Conservation (phyloP, 2,888 invertebrate genomes). For the Leptopilina drosophilae region DNA sequence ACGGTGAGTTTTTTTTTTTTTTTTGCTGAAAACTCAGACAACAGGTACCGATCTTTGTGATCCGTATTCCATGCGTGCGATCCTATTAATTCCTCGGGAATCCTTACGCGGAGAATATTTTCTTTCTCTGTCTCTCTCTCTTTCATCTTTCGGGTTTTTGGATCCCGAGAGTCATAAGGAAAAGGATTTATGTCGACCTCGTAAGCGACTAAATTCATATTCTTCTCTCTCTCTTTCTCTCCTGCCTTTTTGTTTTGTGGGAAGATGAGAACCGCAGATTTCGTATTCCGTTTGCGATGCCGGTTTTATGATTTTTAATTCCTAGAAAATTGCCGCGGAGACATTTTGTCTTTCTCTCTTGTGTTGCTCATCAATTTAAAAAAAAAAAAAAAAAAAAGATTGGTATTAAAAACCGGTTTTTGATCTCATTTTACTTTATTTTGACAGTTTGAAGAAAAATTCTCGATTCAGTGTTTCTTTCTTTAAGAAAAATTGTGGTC, state of each 20-base stretch:
- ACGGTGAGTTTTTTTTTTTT: conserved; percentile 47
- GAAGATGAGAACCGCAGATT: conserved; percentile 46
- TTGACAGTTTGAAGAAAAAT: conserved; percentile 32
- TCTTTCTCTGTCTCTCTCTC: too few species aligned
- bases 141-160: neutral
- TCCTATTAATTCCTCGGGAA: conserved; percentile 45
- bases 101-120: conserved; percentile 48
- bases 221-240: conserved; percentile 4
- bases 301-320: conserved; percentile 68
- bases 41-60: conserved; percentile 29
- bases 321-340: conserved; percentile 54
- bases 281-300: conserved; percentile 46
- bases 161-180: conserved; percentile 56
- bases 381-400: too few species aligned
- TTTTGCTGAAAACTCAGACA: conserved; percentile 50
- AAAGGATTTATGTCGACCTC: conserved; percentile 61
- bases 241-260: conserved; percentile 17
- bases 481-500: too few species aligned
- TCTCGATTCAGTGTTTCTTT: neutral
- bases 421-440: conserved; percentile 8
- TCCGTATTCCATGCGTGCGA: conserved; percentile 41
- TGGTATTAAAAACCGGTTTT: conserved; percentile 19
- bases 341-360: neutral
- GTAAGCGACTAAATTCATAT: conserved; percentile 40
- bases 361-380: conserved; percentile 11